Base-by-base conservation (phyloP, 2,113 vertebrate genomes). In the Capreolus pygargus region DNA sequence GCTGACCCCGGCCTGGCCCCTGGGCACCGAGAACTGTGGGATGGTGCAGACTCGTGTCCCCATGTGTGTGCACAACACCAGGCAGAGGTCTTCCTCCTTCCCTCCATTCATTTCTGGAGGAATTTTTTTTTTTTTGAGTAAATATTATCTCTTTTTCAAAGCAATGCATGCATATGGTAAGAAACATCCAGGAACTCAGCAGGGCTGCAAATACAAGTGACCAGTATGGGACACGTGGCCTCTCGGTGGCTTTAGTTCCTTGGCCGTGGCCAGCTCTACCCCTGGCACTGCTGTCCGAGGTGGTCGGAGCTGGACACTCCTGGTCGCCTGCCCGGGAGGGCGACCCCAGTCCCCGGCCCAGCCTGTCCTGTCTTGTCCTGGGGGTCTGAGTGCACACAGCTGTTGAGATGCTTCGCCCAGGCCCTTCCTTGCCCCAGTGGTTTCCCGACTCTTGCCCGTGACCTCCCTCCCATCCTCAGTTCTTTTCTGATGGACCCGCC, bases 391-490 rank as follows among this genome's bases (percentile, higher is more conserved):
- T 5, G 52, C 15, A 23, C n/a, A 15, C 9, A 23, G 43, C 74
- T 1, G 2, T 47, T 52, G 21, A 21, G 47, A 45, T 17, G 36
- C 27, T 58, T n/a, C 25, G 12, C n/a, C 52, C 52, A 55, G 81
- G 50, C 58, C 50, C 27, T 12, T 5, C 36, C 17, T 30, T 12
- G 8, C 19, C 5, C 74, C 45, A 2, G 19, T 7, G 19, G 15
- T 70, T 28, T 16, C n/a, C 43, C 61, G 16, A 0, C 23, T 7
- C 0, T 3, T 27, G 28, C 27, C 76, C 8, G 0, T 13, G 33
- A 27, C 61, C 15, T 19, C 23, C 33, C 23, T 45, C 15, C 50
- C 3, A 3, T 11, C 23, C 7, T 64, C 12, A 1, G 12, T 3
- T 50, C 52, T 25, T 23, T 60, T 25, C 4, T 19, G 43, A 45